Evolutionary conservation across 1,140 invertebrate genomes (phyloP).

Genomic region (Megalonaias nervosa): DNA sequence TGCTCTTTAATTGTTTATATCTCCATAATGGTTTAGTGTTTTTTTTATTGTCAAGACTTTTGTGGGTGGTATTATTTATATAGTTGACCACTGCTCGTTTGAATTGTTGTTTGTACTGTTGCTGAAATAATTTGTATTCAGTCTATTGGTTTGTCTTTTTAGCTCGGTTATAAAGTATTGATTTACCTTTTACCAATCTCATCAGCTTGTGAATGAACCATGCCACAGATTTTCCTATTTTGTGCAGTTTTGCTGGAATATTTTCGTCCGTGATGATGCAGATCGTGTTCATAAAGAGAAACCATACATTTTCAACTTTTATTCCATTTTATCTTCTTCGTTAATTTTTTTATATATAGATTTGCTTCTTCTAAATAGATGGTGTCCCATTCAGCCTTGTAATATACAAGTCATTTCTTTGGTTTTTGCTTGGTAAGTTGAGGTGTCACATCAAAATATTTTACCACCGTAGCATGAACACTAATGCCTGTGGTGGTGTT

Average conservation of each 20-base stretch:
- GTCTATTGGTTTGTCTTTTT: conserved; percentile 21
- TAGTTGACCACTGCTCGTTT: not conserved
- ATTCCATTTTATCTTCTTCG: not conserved
- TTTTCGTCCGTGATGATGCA: not conserved
- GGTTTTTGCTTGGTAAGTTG: not conserved
- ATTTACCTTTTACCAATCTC: not conserved
- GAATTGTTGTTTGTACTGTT: not conserved
- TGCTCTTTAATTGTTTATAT: conserved; percentile 3
- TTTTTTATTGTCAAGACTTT: not conserved
- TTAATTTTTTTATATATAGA: not conserved
- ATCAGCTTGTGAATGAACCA: not conserved
- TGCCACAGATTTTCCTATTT: not conserved
- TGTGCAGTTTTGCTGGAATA: not conserved
- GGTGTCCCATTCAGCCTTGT: conserved; percentile 17
- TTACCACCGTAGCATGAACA: conserved; percentile 15
- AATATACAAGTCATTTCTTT: not conserved
- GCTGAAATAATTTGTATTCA: conserved; percentile 13
- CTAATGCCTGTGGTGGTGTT: conserved; percentile 10
- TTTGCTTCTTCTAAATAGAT: not conserved
- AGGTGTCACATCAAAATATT: conserved; percentile 10
- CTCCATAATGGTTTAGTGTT: conserved; percentile 9
- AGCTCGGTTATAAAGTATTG: conserved; percentile 16
- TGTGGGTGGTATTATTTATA: not conserved
- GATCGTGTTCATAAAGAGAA: not conserved
- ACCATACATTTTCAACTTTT: not conserved